A percentile compares a stretch with the other conserved stretches of the same genome.
Evolutionary conservation across 2,113 vertebrate genomes (phyloP).

Genomic region (Scomber colias): DNA sequence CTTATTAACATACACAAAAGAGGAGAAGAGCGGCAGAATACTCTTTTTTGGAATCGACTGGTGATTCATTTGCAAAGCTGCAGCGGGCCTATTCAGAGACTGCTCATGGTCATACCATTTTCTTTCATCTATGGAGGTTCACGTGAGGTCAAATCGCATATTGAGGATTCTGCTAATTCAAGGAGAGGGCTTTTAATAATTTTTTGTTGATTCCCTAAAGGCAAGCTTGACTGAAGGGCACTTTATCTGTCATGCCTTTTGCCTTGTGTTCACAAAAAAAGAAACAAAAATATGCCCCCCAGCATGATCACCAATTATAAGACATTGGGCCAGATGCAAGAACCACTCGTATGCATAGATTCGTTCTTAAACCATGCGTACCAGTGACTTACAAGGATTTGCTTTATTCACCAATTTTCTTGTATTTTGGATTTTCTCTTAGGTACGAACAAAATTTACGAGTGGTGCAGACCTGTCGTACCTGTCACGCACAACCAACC

Average conservation of each 20-base stretch:
- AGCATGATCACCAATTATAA: conserved; percentile 7
- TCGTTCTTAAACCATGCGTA: too few relatives aligned
- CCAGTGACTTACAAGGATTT: too few relatives aligned
- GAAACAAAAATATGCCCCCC: not conserved
- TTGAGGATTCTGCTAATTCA: conserved; percentile 40
- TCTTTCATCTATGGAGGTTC: conserved; percentile 49
- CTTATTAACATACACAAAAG: conserved; percentile 80
- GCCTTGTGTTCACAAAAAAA: conserved; percentile 17
- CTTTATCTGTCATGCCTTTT: conserved; percentile 21
- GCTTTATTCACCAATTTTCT: too few relatives aligned
- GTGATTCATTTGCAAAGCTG: conserved; percentile 65
- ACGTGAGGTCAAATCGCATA: conserved; percentile 58
- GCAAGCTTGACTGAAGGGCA: conserved; percentile 33
- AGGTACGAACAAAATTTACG: too few relatives aligned
- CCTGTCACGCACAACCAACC: too few relatives aligned
- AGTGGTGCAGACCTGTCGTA: too few relatives aligned
- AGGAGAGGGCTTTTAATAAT: conserved; percentile 24
- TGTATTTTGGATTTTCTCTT: too few relatives aligned
- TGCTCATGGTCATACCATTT: conserved; percentile 59
- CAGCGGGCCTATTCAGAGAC: conserved; percentile 50
- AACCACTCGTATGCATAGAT: too few relatives aligned
- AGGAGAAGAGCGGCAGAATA: conserved; percentile 62
- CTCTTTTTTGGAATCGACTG: conserved; percentile 54
- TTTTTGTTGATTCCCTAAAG: conserved; percentile 37
- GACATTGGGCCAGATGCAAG: not conserved